Base-by-base conservation (phyloP, 2,888 invertebrate species). In the Machimus rusticus region DNA sequence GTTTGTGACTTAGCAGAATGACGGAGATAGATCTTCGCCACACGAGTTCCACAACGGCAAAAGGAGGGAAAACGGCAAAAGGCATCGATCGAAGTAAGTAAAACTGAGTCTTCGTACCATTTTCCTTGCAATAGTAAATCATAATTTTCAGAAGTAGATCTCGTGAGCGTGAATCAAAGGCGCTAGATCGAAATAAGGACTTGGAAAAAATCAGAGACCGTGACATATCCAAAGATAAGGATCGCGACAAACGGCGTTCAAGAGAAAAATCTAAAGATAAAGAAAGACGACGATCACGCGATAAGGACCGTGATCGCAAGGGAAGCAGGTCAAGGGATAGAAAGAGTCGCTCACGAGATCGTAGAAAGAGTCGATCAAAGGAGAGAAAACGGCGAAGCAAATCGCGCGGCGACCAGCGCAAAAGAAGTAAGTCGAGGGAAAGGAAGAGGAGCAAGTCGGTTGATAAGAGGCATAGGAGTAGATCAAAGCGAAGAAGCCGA, bases 131-230 rank as follows among this genome's bases (percentile, higher is more conserved):
- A 39, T 66, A n/a, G 46, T 5, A 81, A 19, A 16, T 55, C 4
- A 39, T 94, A 94, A 94, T 86, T 84, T 86, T 81, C 87, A 92
- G 92, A 78, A 92, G 91, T 89, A 90, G 90, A 57, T 91, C 92
- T 12, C 86, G 82, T n/a, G 88, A 87, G 14, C 85, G 87, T 46
- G 43, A 46, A 51, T 87, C 90, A 90, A 77, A 91, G 90, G 34
- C 74, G 93, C 93, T 91, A 91, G 93, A 88, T 93, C 93, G 90
- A 19, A 39, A n/a, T 31, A 86, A 78, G 51, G 90, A 90, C 43
- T 87, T 89, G 76, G 91, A 90, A 87, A 90, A 91, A 16, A 90
- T 78, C 77, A 86, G 79, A 89, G 90, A 92, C 89, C 89, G 91
- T 89, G 84, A 89, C 31, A 88, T 90, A 31, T 93, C 93, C 74